Evolutionary conservation across 2,113 vertebrate species (phyloP), one percentile per base, ranked within the genome.

Genomic region (Oryzias woworae): DNA sequence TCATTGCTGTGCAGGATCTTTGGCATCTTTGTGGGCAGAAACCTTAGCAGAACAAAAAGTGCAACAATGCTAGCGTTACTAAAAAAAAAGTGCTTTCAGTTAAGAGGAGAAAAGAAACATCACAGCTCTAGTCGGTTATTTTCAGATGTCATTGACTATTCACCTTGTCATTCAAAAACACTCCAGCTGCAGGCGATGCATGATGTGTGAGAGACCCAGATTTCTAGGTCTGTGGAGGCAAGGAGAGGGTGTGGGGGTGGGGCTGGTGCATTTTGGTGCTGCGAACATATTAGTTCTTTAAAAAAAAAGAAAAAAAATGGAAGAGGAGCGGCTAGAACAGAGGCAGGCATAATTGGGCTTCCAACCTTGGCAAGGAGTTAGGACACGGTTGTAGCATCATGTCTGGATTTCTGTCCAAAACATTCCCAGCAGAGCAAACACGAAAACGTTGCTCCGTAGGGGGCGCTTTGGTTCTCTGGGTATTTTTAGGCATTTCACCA

Each of bases 141-240:
- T 87, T 84, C 76, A 80, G 82, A 82, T 84, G 83, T 86, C 85
- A 88, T 81, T 89, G 87, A 78, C 67, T 60, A 49, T 72, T 86
- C 77, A 85, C 85, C 79, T 79, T 86, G 80, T 63, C 75, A 78
- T 82, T 76, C 72, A 75, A 83, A 88, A 85, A 59, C 76, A 55
- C 57, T 74, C 55, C 69, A 62, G 81, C 79, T 75, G 52, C 59
- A 80, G 83, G 83, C 80, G 1, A 70, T 79, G 71, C 73, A 84
- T 74, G 85, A 73, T 82, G 83, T 79, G 79, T 73, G 70, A 75
- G 63, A 72, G 83, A 78, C 84, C 73, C 58, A 83, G 86, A 87
- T 84, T 78, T 77, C 68, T 68, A 59, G 64, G 69, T 75, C 71
- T 77, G 64, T 59, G 42, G 71, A 67, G 53, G 62, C 51, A 53